These are phyloP conservation scores for Ammodramus savannarum DNA, from an alignment of 2,113 vertebrate species.

Conservation along the genomic window DNA sequence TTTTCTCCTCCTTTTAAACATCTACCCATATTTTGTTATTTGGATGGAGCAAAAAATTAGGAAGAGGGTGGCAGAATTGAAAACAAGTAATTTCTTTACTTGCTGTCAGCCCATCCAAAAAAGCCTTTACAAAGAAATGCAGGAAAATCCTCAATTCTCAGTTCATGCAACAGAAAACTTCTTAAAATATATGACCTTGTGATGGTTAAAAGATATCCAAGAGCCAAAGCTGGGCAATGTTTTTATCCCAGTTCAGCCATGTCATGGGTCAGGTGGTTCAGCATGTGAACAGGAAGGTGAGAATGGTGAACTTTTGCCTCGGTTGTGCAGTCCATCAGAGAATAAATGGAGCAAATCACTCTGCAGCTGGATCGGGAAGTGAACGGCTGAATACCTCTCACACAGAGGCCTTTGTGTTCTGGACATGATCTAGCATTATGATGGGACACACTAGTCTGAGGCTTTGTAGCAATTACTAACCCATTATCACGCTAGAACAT, in stretches of 20 bases:
- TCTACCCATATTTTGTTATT: background rate
- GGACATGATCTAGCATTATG: slow-evolving; percentile 81
- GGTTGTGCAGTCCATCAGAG: slow-evolving; percentile 88
- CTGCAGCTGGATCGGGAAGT: slow-evolving; percentile 80
- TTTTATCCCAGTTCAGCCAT: slow-evolving; percentile 66
- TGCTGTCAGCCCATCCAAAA: background rate
- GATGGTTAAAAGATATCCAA: slow-evolving; percentile 64
- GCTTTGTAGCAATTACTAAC: slow-evolving; percentile 82
- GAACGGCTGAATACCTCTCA: slow-evolving; percentile 77
- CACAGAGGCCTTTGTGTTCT: slow-evolving; percentile 90
- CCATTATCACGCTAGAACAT: slow-evolving; percentile 85
- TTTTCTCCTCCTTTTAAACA: background rate
- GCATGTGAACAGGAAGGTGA: slow-evolving; percentile 93
- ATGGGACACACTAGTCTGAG: slow-evolving; percentile 64
- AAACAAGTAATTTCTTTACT: background rate
- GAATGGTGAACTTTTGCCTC: slow-evolving; percentile 90
- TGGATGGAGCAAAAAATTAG: background rate
- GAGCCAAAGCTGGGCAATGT: slow-evolving; percentile 49
- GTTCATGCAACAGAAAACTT: background rate
- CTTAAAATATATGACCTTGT: slow-evolving; percentile 50
- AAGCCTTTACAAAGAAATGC: background rate
- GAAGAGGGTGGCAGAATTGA: background rate
- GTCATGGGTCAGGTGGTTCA: slow-evolving; percentile 77
- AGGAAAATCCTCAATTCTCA: background rate
- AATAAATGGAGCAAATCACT: slow-evolving; percentile 93